Conservation (phyloP, 2,888 invertebrate species). For the Lasioglossum leucozonium region DNA sequence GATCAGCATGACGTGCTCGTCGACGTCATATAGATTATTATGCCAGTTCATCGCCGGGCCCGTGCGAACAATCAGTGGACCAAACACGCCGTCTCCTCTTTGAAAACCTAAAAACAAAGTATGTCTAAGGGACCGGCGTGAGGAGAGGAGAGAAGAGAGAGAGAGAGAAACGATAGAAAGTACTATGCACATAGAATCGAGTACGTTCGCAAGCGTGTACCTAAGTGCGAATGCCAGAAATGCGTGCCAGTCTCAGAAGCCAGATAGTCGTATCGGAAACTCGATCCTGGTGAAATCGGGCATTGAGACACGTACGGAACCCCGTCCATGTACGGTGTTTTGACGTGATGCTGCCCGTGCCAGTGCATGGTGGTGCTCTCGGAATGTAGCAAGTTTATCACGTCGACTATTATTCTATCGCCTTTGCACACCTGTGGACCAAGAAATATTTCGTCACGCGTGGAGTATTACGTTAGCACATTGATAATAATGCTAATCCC, state of each 20-base stretch:
- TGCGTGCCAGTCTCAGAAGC: constrained; percentile 92
- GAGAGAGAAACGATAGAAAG: background rate
- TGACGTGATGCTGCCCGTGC: constrained; percentile 94
- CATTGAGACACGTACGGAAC: constrained; percentile 95
- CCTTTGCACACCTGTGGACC: constrained; percentile 92
- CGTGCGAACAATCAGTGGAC: constrained; percentile 90
- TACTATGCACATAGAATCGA: background rate
- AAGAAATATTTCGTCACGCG: background rate
- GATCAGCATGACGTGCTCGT: constrained; percentile 91
- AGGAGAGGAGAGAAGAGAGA: fast-evolving
- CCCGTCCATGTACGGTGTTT: constrained; percentile 94
- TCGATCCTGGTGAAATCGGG: constrained; percentile 91
- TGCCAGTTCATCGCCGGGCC: constrained; percentile 89
- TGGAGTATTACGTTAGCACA: background rate
- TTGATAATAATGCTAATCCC: background rate
- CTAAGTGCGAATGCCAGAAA: constrained; percentile 93
- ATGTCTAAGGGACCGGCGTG: too few relatives aligned
- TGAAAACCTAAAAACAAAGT: constrained; percentile 89
- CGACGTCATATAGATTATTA: constrained; percentile 90
- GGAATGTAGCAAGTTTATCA: constrained; percentile 91
- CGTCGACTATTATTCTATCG: constrained; percentile 93
- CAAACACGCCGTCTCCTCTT: constrained; percentile 93
- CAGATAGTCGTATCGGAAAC: constrained; percentile 91
- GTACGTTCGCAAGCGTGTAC: constrained; percentile 77
- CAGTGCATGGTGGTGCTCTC: constrained; percentile 95